Conservation (phyloP, 2,888 invertebrate species). For the Hetaerina titia region DNA sequence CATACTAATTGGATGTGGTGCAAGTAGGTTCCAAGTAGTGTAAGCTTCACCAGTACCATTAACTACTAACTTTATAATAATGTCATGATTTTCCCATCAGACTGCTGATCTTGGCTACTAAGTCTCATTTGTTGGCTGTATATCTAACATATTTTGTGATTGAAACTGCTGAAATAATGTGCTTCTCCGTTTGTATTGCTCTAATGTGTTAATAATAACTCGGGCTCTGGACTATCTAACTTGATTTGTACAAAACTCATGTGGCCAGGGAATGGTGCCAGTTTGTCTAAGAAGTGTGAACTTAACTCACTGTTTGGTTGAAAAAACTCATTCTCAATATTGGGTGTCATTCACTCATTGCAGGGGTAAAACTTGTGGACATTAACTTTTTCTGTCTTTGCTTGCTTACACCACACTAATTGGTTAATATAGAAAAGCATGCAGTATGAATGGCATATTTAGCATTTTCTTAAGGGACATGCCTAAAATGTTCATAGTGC, state of each 20-base stretch:
- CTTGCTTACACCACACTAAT: conserved; percentile 25
- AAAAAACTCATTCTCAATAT: no score
- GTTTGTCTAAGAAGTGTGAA: no score
- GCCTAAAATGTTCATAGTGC: conserved; percentile 12
- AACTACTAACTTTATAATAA: background rate
- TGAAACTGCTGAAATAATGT: background rate
- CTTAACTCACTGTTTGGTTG: no score
- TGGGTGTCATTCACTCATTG: background rate
- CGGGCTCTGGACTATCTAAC: no score
- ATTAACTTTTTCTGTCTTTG: no score
- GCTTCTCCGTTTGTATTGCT: background rate
- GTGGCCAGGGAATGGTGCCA: no score
- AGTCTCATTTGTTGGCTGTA: no score
- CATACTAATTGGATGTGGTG: conserved; percentile 34
- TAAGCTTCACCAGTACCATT: background rate
- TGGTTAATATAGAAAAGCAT: conserved; percentile 53
- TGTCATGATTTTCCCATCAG: no score
- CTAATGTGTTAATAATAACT: no score
- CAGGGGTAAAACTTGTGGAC: no score
- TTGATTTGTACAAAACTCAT: no score
- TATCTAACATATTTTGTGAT: background rate
- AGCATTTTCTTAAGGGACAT: conserved; percentile 71
- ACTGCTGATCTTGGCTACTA: no score
- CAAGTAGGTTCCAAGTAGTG: background rate
- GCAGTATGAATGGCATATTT: conserved; percentile 34